phyloP scores from a whole-genome alignment of 2,113 vertebrate genomes.

The Melospiza melodia region DNA sequence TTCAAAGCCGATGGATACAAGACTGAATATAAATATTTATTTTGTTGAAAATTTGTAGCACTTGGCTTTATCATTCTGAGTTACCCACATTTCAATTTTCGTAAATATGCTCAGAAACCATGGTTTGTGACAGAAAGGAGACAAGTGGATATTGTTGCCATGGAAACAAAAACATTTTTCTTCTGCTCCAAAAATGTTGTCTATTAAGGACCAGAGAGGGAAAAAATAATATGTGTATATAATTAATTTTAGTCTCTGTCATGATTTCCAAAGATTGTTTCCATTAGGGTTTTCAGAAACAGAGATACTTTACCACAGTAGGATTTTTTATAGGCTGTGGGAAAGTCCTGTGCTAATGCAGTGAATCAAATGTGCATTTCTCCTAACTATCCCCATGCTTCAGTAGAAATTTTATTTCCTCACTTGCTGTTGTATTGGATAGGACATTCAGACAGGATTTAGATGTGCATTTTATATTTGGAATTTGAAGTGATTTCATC shows the following conservation, averaged over 20 bases:
- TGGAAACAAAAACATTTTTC: conserved; percentile 77
- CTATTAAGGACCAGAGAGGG: conserved; percentile 60
- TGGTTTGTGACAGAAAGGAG: conserved; percentile 63
- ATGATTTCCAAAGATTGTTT: conserved; percentile 7
- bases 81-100: conserved; percentile 69
- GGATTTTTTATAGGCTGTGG: not conserved
- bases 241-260: conserved; percentile 51
- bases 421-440: not conserved
- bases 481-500: not conserved
- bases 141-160: conserved; percentile 65
- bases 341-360: not conserved
- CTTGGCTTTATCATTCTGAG: conserved; percentile 69
- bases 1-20: conserved; percentile 20
- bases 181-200: conserved; percentile 66
- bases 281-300: not conserved
- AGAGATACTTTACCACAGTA: not conserved
- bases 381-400: not conserved
- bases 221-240: not conserved
- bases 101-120: conserved; percentile 67
- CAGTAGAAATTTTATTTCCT: not conserved
- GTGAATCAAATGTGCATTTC: not conserved
- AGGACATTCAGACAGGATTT: not conserved
- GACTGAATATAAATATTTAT: conserved; percentile 70
- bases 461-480: conserved; percentile 25
- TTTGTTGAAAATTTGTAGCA: conserved; percentile 66